Evolutionary conservation across 2,113 vertebrate genomes (phyloP).

Genomic region (Sisor rabdophorus): DNA sequence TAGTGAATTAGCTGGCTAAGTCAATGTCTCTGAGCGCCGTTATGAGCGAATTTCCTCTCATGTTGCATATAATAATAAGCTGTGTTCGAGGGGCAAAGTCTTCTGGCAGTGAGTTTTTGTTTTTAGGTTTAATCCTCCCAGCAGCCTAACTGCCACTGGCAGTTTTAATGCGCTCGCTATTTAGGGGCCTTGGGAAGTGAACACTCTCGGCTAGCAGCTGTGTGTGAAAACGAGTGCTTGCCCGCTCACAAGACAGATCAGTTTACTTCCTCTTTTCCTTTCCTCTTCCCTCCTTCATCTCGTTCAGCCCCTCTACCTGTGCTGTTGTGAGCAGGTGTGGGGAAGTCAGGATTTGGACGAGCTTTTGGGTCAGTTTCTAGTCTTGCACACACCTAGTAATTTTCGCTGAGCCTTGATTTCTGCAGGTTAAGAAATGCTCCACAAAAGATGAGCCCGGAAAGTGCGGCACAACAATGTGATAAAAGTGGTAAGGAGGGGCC

Average conservation of each 20-base stretch:
- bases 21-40: background rate
- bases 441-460: slow-evolving; percentile 69
- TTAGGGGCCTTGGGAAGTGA: slow-evolving; percentile 35
- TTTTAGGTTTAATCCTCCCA: slow-evolving; percentile 21
- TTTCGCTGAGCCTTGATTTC: slow-evolving; percentile 68
- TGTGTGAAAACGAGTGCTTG: slow-evolving; percentile 42
- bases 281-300: slow-evolving; percentile 14
- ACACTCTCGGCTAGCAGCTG: slow-evolving; percentile 16
- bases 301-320: background rate
- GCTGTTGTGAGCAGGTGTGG: slow-evolving; percentile 32
- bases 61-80: slow-evolving; percentile 37
- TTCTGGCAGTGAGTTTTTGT: slow-evolving; percentile 18
- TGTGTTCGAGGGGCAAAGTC: background rate
- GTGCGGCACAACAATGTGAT: slow-evolving; percentile 63
- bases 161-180: background rate
- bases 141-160: slow-evolving; percentile 21
- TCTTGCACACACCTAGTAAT: slow-evolving; percentile 72
- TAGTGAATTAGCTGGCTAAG: background rate
- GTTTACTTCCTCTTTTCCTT: slow-evolving; percentile 38
- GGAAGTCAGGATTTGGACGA: slow-evolving; percentile 28
- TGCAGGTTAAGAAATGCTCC: slow-evolving; percentile 61
- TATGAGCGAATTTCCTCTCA: slow-evolving; percentile 22
- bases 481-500: slow-evolving; percentile 68
- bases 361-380: slow-evolving; percentile 71
- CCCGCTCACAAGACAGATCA: slow-evolving; percentile 48